These are phyloP conservation scores for Rhopalosiphum maidis DNA, from an alignment of 1,140 invertebrate species.

Conservation along the genomic window DNA sequence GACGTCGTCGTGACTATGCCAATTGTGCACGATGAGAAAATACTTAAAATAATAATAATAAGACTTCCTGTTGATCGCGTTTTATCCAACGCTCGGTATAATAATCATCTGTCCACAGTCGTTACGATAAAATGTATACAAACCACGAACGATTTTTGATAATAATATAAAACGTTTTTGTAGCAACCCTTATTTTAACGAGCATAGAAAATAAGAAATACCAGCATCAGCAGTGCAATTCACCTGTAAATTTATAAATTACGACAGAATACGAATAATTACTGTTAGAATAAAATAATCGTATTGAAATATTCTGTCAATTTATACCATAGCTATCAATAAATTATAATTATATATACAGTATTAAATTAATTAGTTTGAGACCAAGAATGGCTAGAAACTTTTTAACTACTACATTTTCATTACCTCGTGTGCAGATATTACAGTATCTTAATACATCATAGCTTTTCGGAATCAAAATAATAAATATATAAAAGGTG, in stretches of 20 bases:
- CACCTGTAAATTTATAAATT: neutral
- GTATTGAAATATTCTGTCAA: neutral
- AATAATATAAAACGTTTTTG: constrained; percentile 21
- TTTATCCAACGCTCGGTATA: constrained; percentile 31
- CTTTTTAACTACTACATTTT: no score
- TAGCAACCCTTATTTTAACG: neutral
- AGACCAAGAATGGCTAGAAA: no score
- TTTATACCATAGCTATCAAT: no score
- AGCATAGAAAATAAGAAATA: neutral
- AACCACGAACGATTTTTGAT: neutral
- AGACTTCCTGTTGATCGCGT: constrained; percentile 47
- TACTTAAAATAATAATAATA: constrained; percentile 40
- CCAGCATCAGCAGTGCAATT: neutral
- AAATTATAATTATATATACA: no score
- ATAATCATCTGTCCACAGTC: neutral
- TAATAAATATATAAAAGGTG: neutral
- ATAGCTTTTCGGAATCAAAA: neutral
- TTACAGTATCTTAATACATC: neutral
- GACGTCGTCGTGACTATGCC: constrained; percentile 35
- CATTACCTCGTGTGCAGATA: no score
- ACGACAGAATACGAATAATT: neutral
- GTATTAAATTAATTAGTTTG: no score
- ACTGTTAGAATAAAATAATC: neutral
- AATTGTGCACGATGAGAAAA: constrained; percentile 49
- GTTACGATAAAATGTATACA: neutral